Evolutionary conservation across 2,888 invertebrate genomes (phyloP), one percentile per base, ranked within the genome.

Genomic region (Drosophila borealis): DNA sequence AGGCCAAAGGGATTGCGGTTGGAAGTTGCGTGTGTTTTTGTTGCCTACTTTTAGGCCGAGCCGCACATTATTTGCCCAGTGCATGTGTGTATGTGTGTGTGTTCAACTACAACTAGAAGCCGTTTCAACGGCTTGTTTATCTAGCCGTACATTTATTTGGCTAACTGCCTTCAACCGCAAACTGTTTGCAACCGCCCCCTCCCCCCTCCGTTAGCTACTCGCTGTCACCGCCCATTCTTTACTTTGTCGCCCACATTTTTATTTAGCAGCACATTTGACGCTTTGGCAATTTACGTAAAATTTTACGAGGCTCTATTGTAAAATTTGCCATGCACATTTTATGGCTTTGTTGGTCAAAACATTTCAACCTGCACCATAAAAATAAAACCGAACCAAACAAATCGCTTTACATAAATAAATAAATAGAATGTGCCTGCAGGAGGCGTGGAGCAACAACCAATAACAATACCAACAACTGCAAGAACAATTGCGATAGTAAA

Each of bases 151-250:
- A 83, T 83, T 88, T 85, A 82, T 82, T 82, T 82, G 79, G 88
- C 88, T 79, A 85, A 81, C 88, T 81, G 86, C 88, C 88, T 84
- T 84, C 37, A 79, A 74, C 82, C 82, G 54, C 88, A 88, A 83
- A 78, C 72, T 63, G 73, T 77, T 76, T 60, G 36, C 29, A 36
- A 42, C 51, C 50, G n/a, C 34, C 25, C 46, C 21, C 21, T 42
- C 8, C 9, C 2, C 21, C 61, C 21, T 5, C 34, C 10, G 29
- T 29, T 29, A 29, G 29, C 29, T 29, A 29, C 41, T 39, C 48
- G 45, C 39, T 54, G 48, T 60, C 55, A 10, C 34, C 53, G 39
- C 55, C 37, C 48, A 62, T 37, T 62, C 53, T 59, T 53, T 36
- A 48, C 54, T 48, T 62, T 41, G 6, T 33, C 59, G 36, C 19